Percentiles rank a stretch among this genome's conserved stretches.
phyloP scores from a whole-genome alignment of 2,113 vertebrate genomes.

The Carassius gibelio region DNA sequence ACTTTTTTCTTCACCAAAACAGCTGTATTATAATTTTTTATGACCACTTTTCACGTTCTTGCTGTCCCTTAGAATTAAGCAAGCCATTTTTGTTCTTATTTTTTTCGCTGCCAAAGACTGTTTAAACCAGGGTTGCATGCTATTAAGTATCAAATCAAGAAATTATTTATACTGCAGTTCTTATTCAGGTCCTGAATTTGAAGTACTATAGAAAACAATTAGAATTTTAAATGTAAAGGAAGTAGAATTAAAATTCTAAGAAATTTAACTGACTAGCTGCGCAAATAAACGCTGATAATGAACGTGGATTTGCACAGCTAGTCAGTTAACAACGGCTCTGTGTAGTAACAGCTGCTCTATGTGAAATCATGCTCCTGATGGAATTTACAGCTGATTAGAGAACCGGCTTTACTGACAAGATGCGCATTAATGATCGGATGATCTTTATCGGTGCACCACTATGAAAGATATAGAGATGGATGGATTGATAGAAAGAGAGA shows the following conservation, averaged over 20 bases:
- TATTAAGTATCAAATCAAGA: background rate
- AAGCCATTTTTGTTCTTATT: too few species aligned
- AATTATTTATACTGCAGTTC: background rate
- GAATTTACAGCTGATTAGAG: too few species aligned
- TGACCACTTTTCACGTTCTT: background rate
- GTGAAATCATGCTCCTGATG: too few species aligned
- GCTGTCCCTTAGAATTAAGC: background rate
- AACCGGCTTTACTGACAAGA: too few species aligned
- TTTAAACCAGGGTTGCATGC: background rate
- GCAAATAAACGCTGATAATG: too few species aligned
- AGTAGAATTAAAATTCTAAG: background rate
- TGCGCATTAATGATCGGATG: too few species aligned
- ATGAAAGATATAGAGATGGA: background rate
- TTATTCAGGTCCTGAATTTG: background rate
- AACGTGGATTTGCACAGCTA: too few species aligned
- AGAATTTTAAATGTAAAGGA: background rate
- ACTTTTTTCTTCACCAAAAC: background rate
- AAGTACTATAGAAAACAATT: background rate
- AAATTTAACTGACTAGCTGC: too few species aligned
- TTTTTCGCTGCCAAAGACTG: background rate
- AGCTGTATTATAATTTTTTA: background rate
- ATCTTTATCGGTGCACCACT: too few species aligned
- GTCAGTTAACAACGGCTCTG: too few species aligned
- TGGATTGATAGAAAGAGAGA: background rate
- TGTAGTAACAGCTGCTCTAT: too few species aligned